Evolutionary conservation across 2,888 invertebrate species (phyloP), one percentile per base, ranked within the genome.

Genomic region (Anoplius nigerrimus): DNA sequence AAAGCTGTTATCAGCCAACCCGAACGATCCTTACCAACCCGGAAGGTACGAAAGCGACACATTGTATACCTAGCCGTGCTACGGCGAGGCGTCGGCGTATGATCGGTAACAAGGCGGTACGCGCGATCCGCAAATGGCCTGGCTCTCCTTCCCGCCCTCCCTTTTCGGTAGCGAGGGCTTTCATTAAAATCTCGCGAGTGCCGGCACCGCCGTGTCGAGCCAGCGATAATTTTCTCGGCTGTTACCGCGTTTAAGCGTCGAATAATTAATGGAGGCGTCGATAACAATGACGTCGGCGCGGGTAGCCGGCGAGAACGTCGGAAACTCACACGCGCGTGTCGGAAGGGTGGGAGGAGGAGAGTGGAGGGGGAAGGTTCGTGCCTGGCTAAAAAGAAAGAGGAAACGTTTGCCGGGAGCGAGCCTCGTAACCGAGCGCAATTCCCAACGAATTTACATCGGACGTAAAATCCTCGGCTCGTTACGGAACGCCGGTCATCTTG

Each of bases 241-340:
- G 52, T 42, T 11, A 4, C 45, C 20, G 2, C 27, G n/a, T 43
- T 52, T 46, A 62, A 46, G 45, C 60, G 51, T 34, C 42, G 51
- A 54, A 63, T 45, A 75, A 76, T 69, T 75, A 75, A 69, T 73
- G 64, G 54, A 72, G 69, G 75, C 68, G 57, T 72, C 72, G 62
- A 75, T 72, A 75, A 69, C 69, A 62, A 61, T 55, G 69, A 69
- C 34, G 34, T 34, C 65, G 72, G 63, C 63, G 59, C 66, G 69
- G 61, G 62, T 24, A 66, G 6, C 5, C n/a, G 65, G 53, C 34
- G 48, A 48, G 18, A 48, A 8, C n/a, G 16, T 16, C n/a, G 8
- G 48, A 8, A 42, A 42, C 6, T 13, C 42, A 42, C 42, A 42
- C 42, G 8, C 42, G 13, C 48, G 8, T 5, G 48, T 48, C 13